Base-by-base conservation (phyloP, 2,113 vertebrate species). In the Natator depressus region DNA sequence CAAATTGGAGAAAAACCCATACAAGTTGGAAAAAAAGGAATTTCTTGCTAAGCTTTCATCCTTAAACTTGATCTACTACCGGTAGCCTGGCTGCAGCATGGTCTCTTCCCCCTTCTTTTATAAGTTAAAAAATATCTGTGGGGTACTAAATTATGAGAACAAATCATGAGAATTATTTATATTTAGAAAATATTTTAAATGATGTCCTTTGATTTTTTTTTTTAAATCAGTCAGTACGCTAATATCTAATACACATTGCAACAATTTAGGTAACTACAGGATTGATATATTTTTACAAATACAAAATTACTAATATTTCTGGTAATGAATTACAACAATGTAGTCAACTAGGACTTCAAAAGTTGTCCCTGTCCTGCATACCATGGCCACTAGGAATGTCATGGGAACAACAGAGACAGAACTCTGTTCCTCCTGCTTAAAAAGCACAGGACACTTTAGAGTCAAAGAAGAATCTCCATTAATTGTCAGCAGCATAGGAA, bases 321-420 rank as follows among this genome's bases (percentile, higher is more conserved):
- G 20, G 62, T 72, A n/a, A 69, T n/a, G 14, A 69, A n/a, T 69
- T 69, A 85, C 1, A 1, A 49, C 27, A 89, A 4, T 47, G 72
- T 94, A 86, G 16, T 72, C 38, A n/a, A 55, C 8, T 4, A 46
- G 35, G 9, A 84, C 6, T 87, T 22, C 3, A 84, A 79, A 76
- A 16, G 2, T 2, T 88, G 69, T 78, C 81, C 22, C 72, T 53
- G 4, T 2, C 22, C 29, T 53, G 38, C 4, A 8, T 25, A 35
- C n/a, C 54, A 75, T 57, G 69, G 16, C 54, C 16, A 72, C 14
- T 54, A 0, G 1, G 47, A 42, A 92, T 47, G 16, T 17, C 84
- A 93, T 78, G 82, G 24, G n/a, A 50, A 82, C 46, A 69, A 42
- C 78, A 91, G 83, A 47, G 79, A 90, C 24, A 90, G 49, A 78